Evolutionary conservation across 2,797 vertebrate species (phyloP), one percentile per base, ranked within the genome.

Genomic region (Esox masquinongy): DNA sequence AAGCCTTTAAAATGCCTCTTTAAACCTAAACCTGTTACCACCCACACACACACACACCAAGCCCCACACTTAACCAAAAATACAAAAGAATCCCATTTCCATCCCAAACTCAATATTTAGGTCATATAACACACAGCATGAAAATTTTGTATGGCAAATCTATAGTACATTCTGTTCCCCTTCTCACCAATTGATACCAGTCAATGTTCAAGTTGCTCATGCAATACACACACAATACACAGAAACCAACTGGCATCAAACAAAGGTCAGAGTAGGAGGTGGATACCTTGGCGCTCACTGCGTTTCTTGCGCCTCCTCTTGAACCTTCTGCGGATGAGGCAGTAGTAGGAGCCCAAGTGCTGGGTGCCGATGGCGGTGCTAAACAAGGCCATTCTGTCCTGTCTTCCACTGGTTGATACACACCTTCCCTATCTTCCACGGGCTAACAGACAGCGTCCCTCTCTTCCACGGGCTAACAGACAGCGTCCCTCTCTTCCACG

Each of bases 241-340:
- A 51, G 31, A 51, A 29, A 63, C 22, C 67, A 3, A 39, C 36
- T 9, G 39, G 36, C n/a, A 12, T 11, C 29, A 68, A n/a, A 61
- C 56, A 61, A 24, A 17, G 19, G n/a, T n/a, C 1, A 1, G 16
- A 34, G 26, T 19, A 17, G 4, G 15, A 17, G 36, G 19, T 47
- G 59, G 72, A 91, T 94, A 96, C 97, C 96, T 96, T 92, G 96
- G 81, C 90, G 92, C 77, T 96, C 93, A 0, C 93, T 95, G 74
- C 92, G 89, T 75, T 94, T 97, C 85, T 88, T 95, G 86, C 95
- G 93, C 82, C 96, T 94, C 89, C 95, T 88, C 84, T 93, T 96
- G 83, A 91, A 92, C 72, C 83, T 89, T 83, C 75, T 92, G 64
- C 83, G 87, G 80, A 90, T 82, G 19, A 80, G 47, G 76, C 94